phyloP scores from a whole-genome alignment of 1,140 invertebrate species.

The Kradibia gibbosae region DNA sequence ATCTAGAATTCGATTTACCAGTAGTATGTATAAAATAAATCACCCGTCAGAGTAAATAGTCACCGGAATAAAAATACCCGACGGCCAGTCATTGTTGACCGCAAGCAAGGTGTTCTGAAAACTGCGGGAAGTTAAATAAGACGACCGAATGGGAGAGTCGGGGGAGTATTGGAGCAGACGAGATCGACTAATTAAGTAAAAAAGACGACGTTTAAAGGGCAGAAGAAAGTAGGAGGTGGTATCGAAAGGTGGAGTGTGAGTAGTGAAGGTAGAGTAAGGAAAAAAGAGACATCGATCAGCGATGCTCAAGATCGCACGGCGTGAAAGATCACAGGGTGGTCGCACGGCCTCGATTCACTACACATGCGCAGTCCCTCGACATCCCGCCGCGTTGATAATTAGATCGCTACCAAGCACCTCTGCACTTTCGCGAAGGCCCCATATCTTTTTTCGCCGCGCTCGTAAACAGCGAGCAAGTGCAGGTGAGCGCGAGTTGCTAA shows the following conservation, averaged over 20 bases:
- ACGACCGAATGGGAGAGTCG: no score
- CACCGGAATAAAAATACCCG: background rate
- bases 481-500: background rate
- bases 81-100: background rate
- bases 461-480: constrained; percentile 22
- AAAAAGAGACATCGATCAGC: constrained; percentile 42
- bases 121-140: background rate
- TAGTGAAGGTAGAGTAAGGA: constrained; percentile 16
- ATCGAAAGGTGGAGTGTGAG: background rate
- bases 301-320: constrained; percentile 21
- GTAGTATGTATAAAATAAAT: background rate
- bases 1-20: background rate
- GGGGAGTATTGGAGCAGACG: background rate
- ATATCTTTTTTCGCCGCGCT: constrained; percentile 12
- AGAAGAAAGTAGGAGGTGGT: no score
- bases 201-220: constrained; percentile 1
- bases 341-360: constrained; percentile 24
- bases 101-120: background rate
- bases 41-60: background rate
- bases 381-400: constrained; percentile 68
- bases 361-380: background rate
- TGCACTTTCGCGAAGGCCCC: constrained; percentile 30
- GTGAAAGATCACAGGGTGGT: constrained; percentile 44
- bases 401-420: constrained; percentile 67
- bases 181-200: background rate